Percentiles rank a stretch among this genome's conserved stretches.
These are phyloP conservation scores for Characodon lateralis DNA, from an alignment of 2,797 vertebrate species.

Conservation along the genomic window DNA sequence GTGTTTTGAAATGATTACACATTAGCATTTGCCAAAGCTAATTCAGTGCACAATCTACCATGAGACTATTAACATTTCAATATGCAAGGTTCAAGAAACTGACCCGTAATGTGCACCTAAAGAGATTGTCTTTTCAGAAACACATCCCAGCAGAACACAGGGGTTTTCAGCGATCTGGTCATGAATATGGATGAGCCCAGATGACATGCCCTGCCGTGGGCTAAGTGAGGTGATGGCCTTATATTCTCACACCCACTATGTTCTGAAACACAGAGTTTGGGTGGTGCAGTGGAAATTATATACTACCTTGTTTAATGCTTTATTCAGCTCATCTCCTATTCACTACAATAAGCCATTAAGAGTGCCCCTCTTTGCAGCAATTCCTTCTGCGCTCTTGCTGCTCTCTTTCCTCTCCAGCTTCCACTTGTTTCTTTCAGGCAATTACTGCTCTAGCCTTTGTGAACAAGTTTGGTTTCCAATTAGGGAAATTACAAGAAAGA, in stretches of 20 bases:
- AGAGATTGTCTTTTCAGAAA: constrained; percentile 47
- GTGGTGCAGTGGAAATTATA: constrained; percentile 61
- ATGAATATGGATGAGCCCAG: constrained; percentile 72
- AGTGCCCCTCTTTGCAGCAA: constrained; percentile 38
- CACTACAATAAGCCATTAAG: constrained; percentile 58
- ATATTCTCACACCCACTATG: constrained; percentile 63
- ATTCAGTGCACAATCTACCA: constrained; percentile 26
- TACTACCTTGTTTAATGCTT: constrained; percentile 71
- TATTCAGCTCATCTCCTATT: constrained; percentile 69
- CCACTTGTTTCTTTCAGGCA: constrained; percentile 18
- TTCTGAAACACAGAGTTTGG: constrained; percentile 45
- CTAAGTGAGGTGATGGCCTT: constrained; percentile 56
- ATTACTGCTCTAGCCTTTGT: constrained; percentile 22
- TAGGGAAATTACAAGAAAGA: constrained; percentile 18
- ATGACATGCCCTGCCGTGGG: constrained; percentile 49
- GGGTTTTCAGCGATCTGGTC: constrained; percentile 45
- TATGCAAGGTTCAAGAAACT: constrained; percentile 24
- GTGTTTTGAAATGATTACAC: constrained; percentile 31
- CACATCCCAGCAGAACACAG: constrained; percentile 27
- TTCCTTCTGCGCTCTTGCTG: constrained; percentile 36
- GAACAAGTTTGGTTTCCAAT: constrained; percentile 35
- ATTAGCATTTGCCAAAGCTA: constrained; percentile 27
- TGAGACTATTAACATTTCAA: neutral
- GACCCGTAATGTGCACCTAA: constrained; percentile 17
- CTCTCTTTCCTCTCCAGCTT: constrained; percentile 4